Percentiles rank a stretch among this genome's conserved stretches.
Evolutionary conservation across 2,113 vertebrate genomes (phyloP).

Genomic region (Excalfactoria chinensis): DNA sequence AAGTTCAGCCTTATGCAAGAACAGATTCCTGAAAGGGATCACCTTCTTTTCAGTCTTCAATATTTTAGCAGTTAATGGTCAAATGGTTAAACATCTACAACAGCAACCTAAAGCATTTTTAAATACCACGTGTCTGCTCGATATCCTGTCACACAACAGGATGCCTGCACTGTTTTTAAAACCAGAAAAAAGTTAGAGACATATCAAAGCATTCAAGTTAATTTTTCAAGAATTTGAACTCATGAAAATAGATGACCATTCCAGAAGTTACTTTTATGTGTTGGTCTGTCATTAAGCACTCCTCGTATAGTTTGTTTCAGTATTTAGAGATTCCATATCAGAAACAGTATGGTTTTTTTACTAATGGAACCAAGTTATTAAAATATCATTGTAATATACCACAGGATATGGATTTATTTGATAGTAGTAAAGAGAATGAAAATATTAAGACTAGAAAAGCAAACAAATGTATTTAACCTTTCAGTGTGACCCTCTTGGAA

Average conservation of each 20-base stretch:
- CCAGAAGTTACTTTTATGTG: constrained; percentile 13
- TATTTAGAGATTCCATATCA: constrained; percentile 17
- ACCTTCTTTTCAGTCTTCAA: not conserved
- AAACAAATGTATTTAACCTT: constrained; percentile 71
- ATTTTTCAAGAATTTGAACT: constrained; percentile 9
- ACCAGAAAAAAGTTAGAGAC: not conserved
- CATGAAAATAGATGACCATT: not conserved
- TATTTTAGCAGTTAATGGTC: not conserved
- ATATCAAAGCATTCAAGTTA: not conserved
- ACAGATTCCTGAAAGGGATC: not conserved
- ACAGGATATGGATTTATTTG: constrained; percentile 51
- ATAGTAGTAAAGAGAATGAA: constrained; percentile 62
- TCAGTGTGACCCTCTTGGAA: constrained; percentile 49
- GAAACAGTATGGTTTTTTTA: constrained; percentile 23
- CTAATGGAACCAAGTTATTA: constrained; percentile 27
- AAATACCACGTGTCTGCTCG: not conserved
- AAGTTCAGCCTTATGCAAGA: not conserved
- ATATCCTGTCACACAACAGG: not conserved
- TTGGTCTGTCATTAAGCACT: constrained; percentile 23
- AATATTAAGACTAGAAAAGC: constrained; percentile 58
- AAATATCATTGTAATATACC: constrained; percentile 26
- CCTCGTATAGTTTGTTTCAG: constrained; percentile 21
- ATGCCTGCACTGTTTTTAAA: not conserved
- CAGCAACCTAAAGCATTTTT: not conserved
- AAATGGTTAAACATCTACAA: not conserved